A percentile compares a stretch with the other conserved stretches of the same genome.
Evolutionary conservation across 2,113 vertebrate genomes (phyloP).

Genomic region (Nothocercus nigrocapillus): DNA sequence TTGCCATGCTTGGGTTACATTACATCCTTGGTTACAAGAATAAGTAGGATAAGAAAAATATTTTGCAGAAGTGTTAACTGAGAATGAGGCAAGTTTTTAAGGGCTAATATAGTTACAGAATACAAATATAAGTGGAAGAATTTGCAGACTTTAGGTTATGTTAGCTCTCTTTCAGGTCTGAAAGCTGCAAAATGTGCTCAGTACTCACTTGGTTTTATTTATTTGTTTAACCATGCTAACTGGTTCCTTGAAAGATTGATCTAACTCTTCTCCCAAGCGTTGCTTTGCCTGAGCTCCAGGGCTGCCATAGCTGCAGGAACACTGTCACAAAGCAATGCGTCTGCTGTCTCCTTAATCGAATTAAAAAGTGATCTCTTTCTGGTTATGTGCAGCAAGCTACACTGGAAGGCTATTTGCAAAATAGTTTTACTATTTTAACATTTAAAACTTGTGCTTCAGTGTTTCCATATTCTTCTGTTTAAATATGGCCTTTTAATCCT

Average conservation of each 20-base stretch:
- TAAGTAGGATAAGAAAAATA: not conserved
- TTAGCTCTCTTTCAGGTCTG: too few species aligned
- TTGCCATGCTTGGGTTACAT: not conserved
- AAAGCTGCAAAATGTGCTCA: not conserved
- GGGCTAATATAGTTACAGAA: not conserved
- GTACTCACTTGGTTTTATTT: not conserved
- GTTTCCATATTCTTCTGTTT: rapidly evolving
- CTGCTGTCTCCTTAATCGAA: not conserved
- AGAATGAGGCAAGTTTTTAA: not conserved
- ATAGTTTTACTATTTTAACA: not conserved
- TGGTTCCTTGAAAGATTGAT: not conserved
- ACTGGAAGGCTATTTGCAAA: not conserved
- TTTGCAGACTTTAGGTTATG: not conserved
- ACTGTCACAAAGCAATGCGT: not conserved
- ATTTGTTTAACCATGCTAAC: not conserved
- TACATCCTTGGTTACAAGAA: not conserved
- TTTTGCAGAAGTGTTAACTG: not conserved
- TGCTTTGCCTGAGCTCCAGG: not conserved
- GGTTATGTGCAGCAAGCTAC: not conserved
- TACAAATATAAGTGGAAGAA: not conserved
- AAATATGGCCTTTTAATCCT: rapidly evolving
- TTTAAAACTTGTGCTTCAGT: not conserved
- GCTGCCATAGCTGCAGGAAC: not conserved
- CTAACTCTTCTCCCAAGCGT: rapidly evolving
- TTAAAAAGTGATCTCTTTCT: not conserved